Conservation (phyloP, 2,888 invertebrate species). For the Chouioia cunea region DNA sequence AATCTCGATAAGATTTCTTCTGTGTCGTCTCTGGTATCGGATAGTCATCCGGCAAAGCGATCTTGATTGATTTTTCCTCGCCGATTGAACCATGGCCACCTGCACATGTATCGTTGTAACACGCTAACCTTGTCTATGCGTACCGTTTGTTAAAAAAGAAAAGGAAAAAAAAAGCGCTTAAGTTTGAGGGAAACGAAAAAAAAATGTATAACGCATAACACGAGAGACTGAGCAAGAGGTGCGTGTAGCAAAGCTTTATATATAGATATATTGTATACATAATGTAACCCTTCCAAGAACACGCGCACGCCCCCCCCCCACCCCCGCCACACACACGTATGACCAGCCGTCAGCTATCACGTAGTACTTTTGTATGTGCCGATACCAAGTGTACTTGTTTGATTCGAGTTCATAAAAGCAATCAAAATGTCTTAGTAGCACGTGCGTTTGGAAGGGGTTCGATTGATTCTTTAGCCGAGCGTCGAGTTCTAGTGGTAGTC, state of each 20-base stretch:
- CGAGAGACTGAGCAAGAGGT: constrained; percentile 32
- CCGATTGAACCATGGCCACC: constrained; percentile 16
- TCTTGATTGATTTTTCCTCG: background rate
- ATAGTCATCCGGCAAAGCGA: constrained; percentile 53
- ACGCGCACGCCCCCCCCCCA: no score
- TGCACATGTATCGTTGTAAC: constrained; percentile 1
- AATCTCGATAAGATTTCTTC: constrained; percentile 54
- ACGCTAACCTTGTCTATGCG: constrained; percentile 4
- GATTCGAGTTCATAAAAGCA: background rate
- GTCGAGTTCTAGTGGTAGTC: constrained; percentile 1
- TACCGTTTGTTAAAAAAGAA: constrained; percentile 1
- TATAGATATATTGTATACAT: constrained; percentile 15
- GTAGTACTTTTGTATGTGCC: background rate
- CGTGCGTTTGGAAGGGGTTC: constrained; percentile 30
- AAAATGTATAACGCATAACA: background rate
- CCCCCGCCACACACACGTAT: background rate
- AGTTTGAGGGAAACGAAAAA: constrained; percentile 6
- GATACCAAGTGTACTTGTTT: background rate
- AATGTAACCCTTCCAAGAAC: constrained; percentile 36
- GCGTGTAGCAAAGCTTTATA: background rate
- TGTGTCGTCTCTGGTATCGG: constrained; percentile 57
- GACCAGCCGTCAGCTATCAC: background rate
- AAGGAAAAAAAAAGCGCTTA: background rate
- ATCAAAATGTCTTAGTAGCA: no score
- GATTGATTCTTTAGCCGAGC: background rate